A percentile compares a stretch with the other conserved stretches of the same genome.
Evolutionary conservation across 2,888 invertebrate genomes (phyloP).

Genomic region (Xestia c-nigrum): DNA sequence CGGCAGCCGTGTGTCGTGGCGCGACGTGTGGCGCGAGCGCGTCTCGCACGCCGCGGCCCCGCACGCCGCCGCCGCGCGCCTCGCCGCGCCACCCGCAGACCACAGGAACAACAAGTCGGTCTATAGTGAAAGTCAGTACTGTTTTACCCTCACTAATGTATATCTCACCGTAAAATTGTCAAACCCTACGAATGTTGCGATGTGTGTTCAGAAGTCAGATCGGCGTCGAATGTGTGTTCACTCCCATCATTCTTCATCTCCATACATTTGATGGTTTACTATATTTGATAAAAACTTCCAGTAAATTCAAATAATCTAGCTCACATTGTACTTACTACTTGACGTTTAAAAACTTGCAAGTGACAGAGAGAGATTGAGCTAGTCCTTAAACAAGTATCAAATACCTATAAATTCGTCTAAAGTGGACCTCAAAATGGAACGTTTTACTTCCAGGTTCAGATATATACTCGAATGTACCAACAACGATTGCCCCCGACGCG

Average conservation of each 20-base stretch:
- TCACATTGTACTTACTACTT: neutral
- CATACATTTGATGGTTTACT: neutral
- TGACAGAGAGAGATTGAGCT: neutral
- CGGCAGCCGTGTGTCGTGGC: conserved; percentile 91
- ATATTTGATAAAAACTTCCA: neutral
- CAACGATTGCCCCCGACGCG: conserved; percentile 71
- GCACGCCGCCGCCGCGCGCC: conserved; percentile 68
- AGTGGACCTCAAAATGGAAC: neutral
- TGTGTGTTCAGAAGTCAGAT: neutral
- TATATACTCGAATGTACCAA: conserved; percentile 85
- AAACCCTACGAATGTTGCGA: too few species aligned
- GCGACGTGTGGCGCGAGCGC: conserved; percentile 91
- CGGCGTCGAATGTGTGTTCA: neutral
- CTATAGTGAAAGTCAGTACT: conserved; percentile 66
- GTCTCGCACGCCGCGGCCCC: conserved; percentile 63
- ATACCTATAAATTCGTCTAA: neutral
- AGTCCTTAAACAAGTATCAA: neutral
- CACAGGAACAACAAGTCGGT: conserved; percentile 38
- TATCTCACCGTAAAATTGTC: too few species aligned
- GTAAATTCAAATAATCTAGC: neutral
- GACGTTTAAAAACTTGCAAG: neutral
- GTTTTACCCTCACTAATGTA: neutral
- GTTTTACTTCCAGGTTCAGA: conserved; percentile 75
- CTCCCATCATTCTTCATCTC: too few species aligned
- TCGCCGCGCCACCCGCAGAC: conserved; percentile 50